phyloP scores from a whole-genome alignment of 1,140 invertebrate genomes.

The Drosophila repleta region DNA sequence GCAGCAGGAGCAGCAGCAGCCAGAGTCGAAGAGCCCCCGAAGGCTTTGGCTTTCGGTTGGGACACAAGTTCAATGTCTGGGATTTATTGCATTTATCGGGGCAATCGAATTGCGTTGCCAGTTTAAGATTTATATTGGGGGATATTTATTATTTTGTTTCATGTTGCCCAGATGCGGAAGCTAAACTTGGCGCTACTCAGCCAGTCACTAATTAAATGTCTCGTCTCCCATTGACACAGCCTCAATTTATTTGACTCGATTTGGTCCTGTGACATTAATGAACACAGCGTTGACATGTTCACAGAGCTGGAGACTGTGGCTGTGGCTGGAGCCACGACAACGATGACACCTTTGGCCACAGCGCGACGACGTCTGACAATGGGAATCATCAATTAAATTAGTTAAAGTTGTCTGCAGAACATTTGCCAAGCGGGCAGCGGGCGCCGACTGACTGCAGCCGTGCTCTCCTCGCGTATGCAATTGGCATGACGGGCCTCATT shows the following conservation, averaged over 20 bases:
- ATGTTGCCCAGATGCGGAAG: slow-evolving; percentile 57
- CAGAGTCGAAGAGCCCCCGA: slow-evolving; percentile 19
- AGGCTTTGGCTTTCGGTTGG: slow-evolving; percentile 21
- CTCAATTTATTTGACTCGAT: slow-evolving; percentile 75
- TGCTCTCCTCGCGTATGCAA: slow-evolving; percentile 43
- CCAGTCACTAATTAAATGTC: slow-evolving; percentile 67
- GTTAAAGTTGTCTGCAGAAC: slow-evolving; percentile 74
- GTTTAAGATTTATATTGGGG: slow-evolving; percentile 67
- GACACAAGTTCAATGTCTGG: slow-evolving; percentile 43
- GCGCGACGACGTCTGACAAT: slow-evolving; percentile 62
- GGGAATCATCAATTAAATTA: slow-evolving; percentile 81
- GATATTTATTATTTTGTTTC: slow-evolving; percentile 33
- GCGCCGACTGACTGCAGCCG: slow-evolving; percentile 36
- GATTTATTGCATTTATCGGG: slow-evolving; percentile 77
- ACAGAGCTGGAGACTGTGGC: slow-evolving; percentile 1
- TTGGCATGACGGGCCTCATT: slow-evolving; percentile 61
- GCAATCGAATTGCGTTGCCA: slow-evolving; percentile 73
- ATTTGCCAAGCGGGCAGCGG: slow-evolving; percentile 43
- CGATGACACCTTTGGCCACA: slow-evolving; percentile 54
- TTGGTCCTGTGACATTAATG: slow-evolving; percentile 71
- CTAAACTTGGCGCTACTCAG: slow-evolving; percentile 7
- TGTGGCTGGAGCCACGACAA: slow-evolving; percentile 56
- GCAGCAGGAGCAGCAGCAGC: slow-evolving; percentile 16
- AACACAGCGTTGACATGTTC: slow-evolving; percentile 75
- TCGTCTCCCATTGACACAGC: slow-evolving; percentile 26